Evolutionary conservation across 2,888 invertebrate genomes (phyloP), one percentile per base, ranked within the genome.

Genomic region (Palloptera scutellata): DNA sequence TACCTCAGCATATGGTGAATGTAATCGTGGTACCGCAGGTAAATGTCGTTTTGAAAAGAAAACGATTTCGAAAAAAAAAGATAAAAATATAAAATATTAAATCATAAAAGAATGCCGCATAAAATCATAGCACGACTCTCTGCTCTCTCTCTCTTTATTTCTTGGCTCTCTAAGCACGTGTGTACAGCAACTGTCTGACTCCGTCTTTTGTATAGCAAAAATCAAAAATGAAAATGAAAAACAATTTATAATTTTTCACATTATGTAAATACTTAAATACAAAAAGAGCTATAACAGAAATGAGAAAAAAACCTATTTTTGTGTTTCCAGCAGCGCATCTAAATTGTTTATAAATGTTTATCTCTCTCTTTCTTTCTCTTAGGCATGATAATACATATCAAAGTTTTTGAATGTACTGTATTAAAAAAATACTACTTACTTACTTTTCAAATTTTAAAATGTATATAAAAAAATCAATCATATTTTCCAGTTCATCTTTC

Each of bases 11-110:
- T 93, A 92, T 89, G 95, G 95, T 88, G 92, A 92, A 88, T 96
- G 96, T 92, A 96, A 96, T 92, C 92, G 96, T 89, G 96, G 96
- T 89, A 96, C 96, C 81, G 96, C 96, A 94, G 96, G 96, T 96
- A 95, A 90, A 87, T 79, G 64, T 65, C 63, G 55, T 58, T 53
- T 64, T 19, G 54, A 54, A 19, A 52, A 63, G 61, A 48, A 55
- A 30, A 68, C n/a, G 57, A 71, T 52, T 61, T 54, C 41, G 41
- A 45, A 71, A 62, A 55, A 67, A 70, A 68, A 20, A 51, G 17
- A 30, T 11, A 64, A 40, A 52, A 6, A 20, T 52, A n/a, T 40
- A 55, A 52, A 20, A 42, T 13, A 53, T 48, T n/a, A 51, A 59
- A 45, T 51, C 43, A 51, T 19, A n/a, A n/a, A 64, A 57, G 40